Evolutionary conservation across 92 coral and sea anemone species (phyloP).

Genomic region (Epizoanthus rinbou): DNA sequence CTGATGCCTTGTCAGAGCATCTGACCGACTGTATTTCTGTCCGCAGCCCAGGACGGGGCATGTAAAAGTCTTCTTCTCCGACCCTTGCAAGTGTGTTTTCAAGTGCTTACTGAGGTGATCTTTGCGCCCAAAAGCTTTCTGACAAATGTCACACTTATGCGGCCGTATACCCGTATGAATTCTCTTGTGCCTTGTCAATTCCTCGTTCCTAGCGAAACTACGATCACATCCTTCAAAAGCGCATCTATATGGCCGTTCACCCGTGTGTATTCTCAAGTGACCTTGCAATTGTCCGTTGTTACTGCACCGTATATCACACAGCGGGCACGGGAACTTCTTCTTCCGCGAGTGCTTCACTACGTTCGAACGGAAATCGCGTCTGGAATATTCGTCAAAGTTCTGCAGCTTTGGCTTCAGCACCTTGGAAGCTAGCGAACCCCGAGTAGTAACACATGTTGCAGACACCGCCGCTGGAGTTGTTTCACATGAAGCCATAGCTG

Average conservation of each 20-base stretch:
- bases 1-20: constrained; percentile 83
- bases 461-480: constrained; percentile 47
- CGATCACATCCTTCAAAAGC: constrained; percentile 80
- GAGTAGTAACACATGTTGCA: constrained; percentile 35
- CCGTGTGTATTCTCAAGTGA: constrained; percentile 89
- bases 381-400: constrained; percentile 42
- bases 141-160: constrained; percentile 85
- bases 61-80: constrained; percentile 77
- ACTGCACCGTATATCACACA: constrained; percentile 91
- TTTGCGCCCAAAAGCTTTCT: constrained; percentile 92
- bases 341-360: constrained; percentile 63
- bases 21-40: constrained; percentile 93
- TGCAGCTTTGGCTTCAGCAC: constrained; percentile 45
- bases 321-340: constrained; percentile 91
- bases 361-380: constrained; percentile 45
- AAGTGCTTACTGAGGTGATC: constrained; percentile 90
- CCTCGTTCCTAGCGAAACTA: constrained; percentile 95
- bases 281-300: constrained; percentile 96
- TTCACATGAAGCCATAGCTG: constrained; percentile 56
- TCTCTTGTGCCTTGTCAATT: constrained; percentile 86
- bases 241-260: constrained; percentile 86
- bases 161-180: constrained; percentile 94
- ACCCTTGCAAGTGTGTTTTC: constrained; percentile 86
- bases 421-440: neutral
- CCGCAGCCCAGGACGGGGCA: constrained; percentile 80